phyloP scores from a whole-genome alignment of 2,888 invertebrate species.

The Tetragonisca angustula region DNA sequence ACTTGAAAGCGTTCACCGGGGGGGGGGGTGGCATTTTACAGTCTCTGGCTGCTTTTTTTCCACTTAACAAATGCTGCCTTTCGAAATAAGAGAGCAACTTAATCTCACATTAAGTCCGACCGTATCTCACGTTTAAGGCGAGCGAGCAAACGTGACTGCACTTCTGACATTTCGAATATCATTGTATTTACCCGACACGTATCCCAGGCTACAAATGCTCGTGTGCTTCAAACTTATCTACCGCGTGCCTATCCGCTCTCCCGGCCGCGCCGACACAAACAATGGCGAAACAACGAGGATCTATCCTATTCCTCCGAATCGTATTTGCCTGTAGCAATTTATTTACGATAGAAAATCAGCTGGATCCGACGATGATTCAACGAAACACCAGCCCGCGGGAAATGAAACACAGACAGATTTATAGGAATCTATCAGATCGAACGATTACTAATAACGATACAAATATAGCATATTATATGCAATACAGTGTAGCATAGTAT shows the following conservation, averaged over 20 bases:
- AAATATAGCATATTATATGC: no score
- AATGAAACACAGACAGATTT: conserved; percentile 4
- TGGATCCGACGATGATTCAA: conserved; percentile 3
- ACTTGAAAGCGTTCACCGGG: neutral
- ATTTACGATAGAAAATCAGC: conserved; percentile 15
- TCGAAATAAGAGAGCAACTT: conserved; percentile 65
- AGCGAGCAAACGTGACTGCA: conserved; percentile 64
- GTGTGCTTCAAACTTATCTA: conserved; percentile 54
- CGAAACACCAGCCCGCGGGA: neutral
- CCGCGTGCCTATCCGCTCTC: conserved; percentile 55
- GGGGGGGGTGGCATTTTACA: conserved; percentile 40
- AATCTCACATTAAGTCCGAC: conserved; percentile 62
- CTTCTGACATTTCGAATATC: conserved; percentile 68
- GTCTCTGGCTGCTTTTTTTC: conserved; percentile 27
- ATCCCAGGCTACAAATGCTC: conserved; percentile 55
- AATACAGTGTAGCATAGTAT: no score
- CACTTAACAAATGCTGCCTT: conserved; percentile 56
- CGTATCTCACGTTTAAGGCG: conserved; percentile 63
- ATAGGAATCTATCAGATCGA: no score
- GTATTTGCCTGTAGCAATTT: conserved; percentile 5
- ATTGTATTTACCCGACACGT: conserved; percentile 57
- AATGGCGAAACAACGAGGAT: conserved; percentile 59
- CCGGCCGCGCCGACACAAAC: conserved; percentile 37
- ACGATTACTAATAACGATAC: conserved; percentile 9
- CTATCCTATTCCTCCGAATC: conserved; percentile 10